phyloP scores from a whole-genome alignment of 2,888 invertebrate genomes.

The Eupithecia subumbrata region DNA sequence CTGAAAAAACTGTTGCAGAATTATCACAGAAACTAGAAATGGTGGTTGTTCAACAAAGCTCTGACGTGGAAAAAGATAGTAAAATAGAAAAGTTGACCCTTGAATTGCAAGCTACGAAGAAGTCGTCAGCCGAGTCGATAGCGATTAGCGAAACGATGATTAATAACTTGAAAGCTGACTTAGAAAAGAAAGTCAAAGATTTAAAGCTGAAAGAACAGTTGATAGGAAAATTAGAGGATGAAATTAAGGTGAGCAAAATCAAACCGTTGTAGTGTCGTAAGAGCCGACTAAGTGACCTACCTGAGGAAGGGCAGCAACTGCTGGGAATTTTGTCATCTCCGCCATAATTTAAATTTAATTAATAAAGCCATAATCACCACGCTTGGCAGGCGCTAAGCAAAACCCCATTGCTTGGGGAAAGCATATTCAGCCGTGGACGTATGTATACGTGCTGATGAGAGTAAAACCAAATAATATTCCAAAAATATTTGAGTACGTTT shows the following conservation, averaged over 20 bases:
- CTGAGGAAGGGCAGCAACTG: not conserved
- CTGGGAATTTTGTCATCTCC: too few relatives aligned
- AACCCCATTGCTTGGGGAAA: not conserved
- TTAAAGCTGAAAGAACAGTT: conserved; percentile 71
- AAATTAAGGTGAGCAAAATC: conserved; percentile 65
- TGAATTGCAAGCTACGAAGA: conserved; percentile 73
- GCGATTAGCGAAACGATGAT: conserved; percentile 69
- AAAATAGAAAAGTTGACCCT: conserved; percentile 73
- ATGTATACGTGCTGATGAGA: not conserved
- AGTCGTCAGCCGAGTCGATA: conserved; percentile 65
- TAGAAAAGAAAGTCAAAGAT: conserved; percentile 71
- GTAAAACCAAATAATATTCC: not conserved
- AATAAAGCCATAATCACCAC: not conserved
- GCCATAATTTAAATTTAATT: too few relatives aligned
- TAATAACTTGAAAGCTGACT: conserved; percentile 67
- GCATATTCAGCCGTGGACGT: too few relatives aligned
- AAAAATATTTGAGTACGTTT: not conserved
- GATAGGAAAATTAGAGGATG: conserved; percentile 70
- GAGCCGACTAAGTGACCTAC: not conserved
- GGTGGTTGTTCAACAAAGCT: conserved; percentile 70
- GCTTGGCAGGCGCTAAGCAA: not conserved
- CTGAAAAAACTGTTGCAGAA: conserved; percentile 68
- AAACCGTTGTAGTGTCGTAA: not conserved
- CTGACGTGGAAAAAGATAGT: conserved; percentile 70
- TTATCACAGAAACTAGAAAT: conserved; percentile 76